phyloP scores from a whole-genome alignment of 2,113 vertebrate species.

The Equus przewalskii region DNA sequence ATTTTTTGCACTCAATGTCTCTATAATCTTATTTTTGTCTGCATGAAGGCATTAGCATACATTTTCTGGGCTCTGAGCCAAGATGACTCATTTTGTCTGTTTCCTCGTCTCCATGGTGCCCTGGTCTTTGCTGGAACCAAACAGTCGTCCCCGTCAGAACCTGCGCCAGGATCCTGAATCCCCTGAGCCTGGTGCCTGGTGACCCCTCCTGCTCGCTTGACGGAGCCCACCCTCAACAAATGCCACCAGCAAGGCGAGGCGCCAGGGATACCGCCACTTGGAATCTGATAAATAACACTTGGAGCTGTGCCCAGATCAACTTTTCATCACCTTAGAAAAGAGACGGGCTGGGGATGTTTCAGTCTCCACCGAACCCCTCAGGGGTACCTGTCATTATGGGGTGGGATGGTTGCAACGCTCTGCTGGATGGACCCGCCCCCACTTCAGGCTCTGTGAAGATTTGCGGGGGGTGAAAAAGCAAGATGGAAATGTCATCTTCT shows the following conservation, averaged over 20 bases:
- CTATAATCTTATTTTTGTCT: conserved; percentile 62
- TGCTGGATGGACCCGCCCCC: background rate
- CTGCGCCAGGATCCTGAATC: background rate
- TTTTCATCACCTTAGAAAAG: conserved; percentile 56
- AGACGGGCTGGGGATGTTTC: background rate
- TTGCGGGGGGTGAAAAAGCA: background rate
- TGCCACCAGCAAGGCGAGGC: background rate
- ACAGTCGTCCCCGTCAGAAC: background rate
- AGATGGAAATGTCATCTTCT: conserved; percentile 9
- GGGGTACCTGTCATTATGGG: background rate
- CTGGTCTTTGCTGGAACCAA: conserved; percentile 31
- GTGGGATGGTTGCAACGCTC: background rate
- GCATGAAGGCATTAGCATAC: background rate
- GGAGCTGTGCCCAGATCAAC: conserved; percentile 47
- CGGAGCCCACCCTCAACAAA: background rate
- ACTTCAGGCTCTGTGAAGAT: background rate
- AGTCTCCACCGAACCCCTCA: background rate
- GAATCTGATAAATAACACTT: conserved; percentile 56
- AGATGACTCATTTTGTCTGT: conserved; percentile 55
- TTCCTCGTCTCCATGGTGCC: conserved; percentile 42
- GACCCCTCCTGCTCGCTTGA: background rate
- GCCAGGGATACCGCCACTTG: conserved; percentile 18
- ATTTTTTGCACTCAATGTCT: background rate
- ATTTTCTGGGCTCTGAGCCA: conserved; percentile 57
- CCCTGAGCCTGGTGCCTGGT: background rate